phyloP scores from a whole-genome alignment of 2,888 invertebrate genomes.

The Hyalella azteca region DNA sequence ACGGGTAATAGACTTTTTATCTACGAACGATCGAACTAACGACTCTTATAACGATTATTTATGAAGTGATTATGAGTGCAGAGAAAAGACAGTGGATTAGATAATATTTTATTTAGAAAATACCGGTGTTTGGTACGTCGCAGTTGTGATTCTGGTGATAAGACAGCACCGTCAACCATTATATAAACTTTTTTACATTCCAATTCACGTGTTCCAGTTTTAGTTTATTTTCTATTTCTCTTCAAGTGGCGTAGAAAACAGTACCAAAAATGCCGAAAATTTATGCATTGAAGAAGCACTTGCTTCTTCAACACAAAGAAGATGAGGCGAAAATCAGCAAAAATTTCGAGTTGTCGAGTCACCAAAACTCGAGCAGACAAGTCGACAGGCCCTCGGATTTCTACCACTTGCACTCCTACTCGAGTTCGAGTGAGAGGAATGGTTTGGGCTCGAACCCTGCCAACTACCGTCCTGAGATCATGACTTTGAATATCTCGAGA shows the following conservation, averaged over 20 bases:
- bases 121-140: too few species aligned
- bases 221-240: neutral
- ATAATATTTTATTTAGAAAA: too few species aligned
- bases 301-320: constrained; percentile 51
- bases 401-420: neutral
- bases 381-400: neutral
- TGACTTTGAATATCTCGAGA: neutral
- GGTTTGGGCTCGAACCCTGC: neutral
- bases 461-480: neutral
- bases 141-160: too few species aligned
- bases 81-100: too few species aligned
- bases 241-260: neutral
- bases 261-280: constrained; percentile 56
- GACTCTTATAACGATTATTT: too few species aligned
- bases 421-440: neutral
- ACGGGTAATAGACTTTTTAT: neutral
- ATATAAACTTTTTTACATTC: too few species aligned
- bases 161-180: too few species aligned
- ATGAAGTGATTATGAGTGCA: too few species aligned
- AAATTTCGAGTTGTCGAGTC: neutral
- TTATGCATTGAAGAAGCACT: constrained; percentile 53
- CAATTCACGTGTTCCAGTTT: too few species aligned
- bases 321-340: constrained; percentile 24
- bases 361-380: neutral
- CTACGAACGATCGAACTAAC: constrained; percentile 23